Conservation (phyloP, 2,113 vertebrate species). For the Labrus mixtus region DNA sequence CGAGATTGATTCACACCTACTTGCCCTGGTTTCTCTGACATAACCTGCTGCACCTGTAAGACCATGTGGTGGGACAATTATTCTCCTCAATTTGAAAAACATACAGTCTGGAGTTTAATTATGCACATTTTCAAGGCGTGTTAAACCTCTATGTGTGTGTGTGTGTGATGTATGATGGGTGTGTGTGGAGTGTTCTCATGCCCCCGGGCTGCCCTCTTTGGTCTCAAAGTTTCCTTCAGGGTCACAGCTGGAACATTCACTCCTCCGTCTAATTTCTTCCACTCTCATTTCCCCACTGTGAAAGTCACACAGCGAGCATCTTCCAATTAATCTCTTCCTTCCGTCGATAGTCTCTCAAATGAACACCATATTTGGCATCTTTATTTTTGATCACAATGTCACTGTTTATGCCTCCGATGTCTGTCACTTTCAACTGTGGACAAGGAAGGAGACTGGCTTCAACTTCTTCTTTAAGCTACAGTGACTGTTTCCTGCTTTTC, state of each 20-base stretch:
- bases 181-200: slow-evolving; percentile 48
- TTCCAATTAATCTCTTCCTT: background rate
- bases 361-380: background rate
- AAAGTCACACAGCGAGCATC: slow-evolving; percentile 16
- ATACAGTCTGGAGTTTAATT: slow-evolving; percentile 60
- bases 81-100: slow-evolving; percentile 47
- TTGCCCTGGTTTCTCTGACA: slow-evolving; percentile 44
- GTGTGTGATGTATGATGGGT: background rate
- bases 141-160: slow-evolving; percentile 10
- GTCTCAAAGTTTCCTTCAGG: slow-evolving; percentile 54
- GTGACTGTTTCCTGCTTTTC: slow-evolving; percentile 15
- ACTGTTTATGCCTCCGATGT: background rate
- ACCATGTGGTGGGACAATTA: slow-evolving; percentile 38
- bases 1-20: slow-evolving; percentile 36
- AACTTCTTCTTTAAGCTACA: background rate
- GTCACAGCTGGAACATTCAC: slow-evolving; percentile 63
- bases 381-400: slow-evolving; percentile 9
- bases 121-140: slow-evolving; percentile 40
- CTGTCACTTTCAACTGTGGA: slow-evolving; percentile 1
- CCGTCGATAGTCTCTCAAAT: background rate
- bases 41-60: slow-evolving; percentile 63
- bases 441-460: background rate
- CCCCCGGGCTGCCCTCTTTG: slow-evolving; percentile 52
- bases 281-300: slow-evolving; percentile 27
- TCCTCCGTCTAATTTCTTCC: slow-evolving; percentile 47